Conservation (phyloP, 35 echinoderm and acorn worm genomes). For the Diadema setosum region DNA sequence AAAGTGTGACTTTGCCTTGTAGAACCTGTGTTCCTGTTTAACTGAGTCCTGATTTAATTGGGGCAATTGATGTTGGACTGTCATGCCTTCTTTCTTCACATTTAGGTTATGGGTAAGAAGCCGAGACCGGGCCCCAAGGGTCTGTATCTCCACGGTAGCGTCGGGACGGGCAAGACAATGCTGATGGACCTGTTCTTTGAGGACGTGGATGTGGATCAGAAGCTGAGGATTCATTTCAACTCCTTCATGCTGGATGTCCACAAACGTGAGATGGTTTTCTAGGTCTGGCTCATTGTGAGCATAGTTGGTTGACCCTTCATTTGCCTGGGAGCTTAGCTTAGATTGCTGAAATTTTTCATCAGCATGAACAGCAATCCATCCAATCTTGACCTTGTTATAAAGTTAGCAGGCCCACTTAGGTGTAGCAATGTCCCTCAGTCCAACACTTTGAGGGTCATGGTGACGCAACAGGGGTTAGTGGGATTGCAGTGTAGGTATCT, state of each 20-base stretch:
- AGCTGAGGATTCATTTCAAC: conserved; percentile 91
- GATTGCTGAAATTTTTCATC: too few species aligned
- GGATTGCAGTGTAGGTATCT: too few species aligned
- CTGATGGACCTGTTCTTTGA: conserved; percentile 93
- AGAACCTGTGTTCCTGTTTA: background rate
- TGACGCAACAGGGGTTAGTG: too few species aligned
- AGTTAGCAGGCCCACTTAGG: too few species aligned
- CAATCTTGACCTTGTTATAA: too few species aligned
- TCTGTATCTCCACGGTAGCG: conserved; percentile 85
- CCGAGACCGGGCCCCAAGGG: conserved; percentile 62
- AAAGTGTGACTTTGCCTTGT: background rate
- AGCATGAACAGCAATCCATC: too few species aligned
- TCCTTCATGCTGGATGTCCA: conserved; percentile 99
- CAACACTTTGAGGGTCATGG: too few species aligned
- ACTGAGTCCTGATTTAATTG: background rate
- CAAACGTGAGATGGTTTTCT: conserved; percentile 71
- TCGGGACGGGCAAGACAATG: conserved; percentile 97
- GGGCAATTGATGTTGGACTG: background rate
- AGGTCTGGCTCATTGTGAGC: too few species aligned
- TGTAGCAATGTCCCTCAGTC: too few species aligned
- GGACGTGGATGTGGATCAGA: conserved; percentile 52
- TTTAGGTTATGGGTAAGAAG: conserved; percentile 36
- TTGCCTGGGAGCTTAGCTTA: too few species aligned
- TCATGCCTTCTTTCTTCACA: background rate
- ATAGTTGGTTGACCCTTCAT: too few species aligned